Conservation (phyloP, 2,888 invertebrate genomes). For the Caenorhabditis afra region DNA sequence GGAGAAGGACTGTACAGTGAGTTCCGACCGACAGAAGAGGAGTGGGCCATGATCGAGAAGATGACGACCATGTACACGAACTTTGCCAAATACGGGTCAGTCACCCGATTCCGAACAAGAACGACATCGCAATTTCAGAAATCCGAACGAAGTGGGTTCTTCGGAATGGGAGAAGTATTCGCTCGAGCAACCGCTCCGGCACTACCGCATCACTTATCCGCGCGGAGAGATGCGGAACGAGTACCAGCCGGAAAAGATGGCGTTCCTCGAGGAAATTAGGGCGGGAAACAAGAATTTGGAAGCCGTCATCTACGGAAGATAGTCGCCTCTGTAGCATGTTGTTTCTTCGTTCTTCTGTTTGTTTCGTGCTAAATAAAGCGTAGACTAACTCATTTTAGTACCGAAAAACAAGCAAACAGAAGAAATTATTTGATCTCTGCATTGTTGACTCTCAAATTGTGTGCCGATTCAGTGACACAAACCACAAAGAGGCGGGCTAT, state of each 20-base stretch:
- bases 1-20: slow-evolving; percentile 67
- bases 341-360: neutral
- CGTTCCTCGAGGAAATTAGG: slow-evolving; percentile 23
- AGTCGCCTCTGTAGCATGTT: neutral
- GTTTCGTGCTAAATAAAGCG: neutral
- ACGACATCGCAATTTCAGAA: neutral
- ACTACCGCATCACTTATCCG: slow-evolving; percentile 29
- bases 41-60: slow-evolving; percentile 62
- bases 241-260: slow-evolving; percentile 14
- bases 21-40: slow-evolving; percentile 63
- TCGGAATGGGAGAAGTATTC: slow-evolving; percentile 21
- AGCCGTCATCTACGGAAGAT: slow-evolving; percentile 26
- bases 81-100: slow-evolving; percentile 69
- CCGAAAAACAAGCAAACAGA: neutral
- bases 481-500: slow-evolving; percentile 45
- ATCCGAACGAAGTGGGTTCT: slow-evolving; percentile 25
- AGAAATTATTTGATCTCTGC: slow-evolving; percentile 14
- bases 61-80: slow-evolving; percentile 66
- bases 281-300: slow-evolving; percentile 23
- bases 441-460: neutral
- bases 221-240: slow-evolving; percentile 29
- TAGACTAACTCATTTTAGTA: neutral
- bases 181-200: slow-evolving; percentile 4
- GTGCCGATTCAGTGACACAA: slow-evolving; percentile 38
- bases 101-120: neutral